These are phyloP conservation scores for Thumatha senex DNA, from an alignment of 2,888 invertebrate species.

Conservation along the genomic window DNA sequence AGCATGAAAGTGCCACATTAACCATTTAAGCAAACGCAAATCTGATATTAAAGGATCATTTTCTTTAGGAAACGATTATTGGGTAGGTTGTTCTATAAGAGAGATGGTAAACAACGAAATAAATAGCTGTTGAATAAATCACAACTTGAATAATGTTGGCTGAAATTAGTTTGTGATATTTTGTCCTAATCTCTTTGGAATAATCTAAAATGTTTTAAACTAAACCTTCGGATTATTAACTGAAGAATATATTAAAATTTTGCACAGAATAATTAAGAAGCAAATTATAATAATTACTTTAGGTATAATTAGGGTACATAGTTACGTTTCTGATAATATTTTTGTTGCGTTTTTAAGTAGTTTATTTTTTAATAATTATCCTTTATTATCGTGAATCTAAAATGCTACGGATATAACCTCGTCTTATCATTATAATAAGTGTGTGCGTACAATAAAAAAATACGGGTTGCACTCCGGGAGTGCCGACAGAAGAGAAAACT, in stretches of 20 bases:
- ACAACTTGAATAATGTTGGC: conserved; percentile 23
- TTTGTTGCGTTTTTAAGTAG: conserved; percentile 4
- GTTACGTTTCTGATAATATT: conserved; percentile 13
- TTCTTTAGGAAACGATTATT: conserved; percentile 53
- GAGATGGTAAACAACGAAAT: conserved; percentile 36
- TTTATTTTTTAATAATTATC: too few relatives aligned
- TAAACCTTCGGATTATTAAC: conserved; percentile 21
- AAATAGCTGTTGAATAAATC: conserved; percentile 38
- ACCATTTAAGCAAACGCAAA: conserved; percentile 60
- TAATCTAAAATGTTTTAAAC: conserved; percentile 32
- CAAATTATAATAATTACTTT: conserved; percentile 18
- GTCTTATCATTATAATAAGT: too few relatives aligned
- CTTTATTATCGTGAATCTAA: too few relatives aligned
- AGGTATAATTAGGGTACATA: conserved; percentile 13
- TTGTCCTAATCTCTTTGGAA: conserved; percentile 29
- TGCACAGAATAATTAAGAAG: conserved; percentile 12
- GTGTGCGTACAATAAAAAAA: too few relatives aligned
- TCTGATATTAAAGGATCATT: conserved; percentile 67
- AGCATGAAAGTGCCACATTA: conserved; percentile 65
- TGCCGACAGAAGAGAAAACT: too few relatives aligned
- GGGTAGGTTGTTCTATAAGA: conserved; percentile 34
- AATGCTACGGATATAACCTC: too few relatives aligned
- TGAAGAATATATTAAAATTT: conserved; percentile 22
- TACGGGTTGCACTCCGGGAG: too few relatives aligned
- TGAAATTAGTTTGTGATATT: conserved; percentile 28